These are phyloP conservation scores for Epinephelus moara DNA, from an alignment of 2,113 vertebrate species.

Conservation along the genomic window DNA sequence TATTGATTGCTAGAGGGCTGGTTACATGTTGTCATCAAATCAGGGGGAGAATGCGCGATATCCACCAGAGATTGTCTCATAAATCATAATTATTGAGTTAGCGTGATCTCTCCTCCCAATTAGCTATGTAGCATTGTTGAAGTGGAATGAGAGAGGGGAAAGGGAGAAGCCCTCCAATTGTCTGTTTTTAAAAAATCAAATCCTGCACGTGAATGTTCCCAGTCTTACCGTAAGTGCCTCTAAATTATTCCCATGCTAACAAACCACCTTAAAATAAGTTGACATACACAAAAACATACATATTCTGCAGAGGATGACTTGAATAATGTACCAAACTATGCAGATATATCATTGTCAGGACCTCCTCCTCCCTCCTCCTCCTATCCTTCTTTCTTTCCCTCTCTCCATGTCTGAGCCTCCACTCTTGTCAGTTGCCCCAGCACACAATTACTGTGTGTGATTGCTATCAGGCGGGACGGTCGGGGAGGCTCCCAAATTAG, in stretches of 20 bases:
- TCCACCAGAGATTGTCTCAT: conserved; percentile 86
- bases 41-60: conserved; percentile 79
- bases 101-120: conserved; percentile 88
- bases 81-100: conserved; percentile 94
- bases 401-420: conserved; percentile 71
- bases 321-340: conserved; percentile 81
- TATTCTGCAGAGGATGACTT: conserved; percentile 71
- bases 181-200: conserved; percentile 50
- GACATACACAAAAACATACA: conserved; percentile 57
- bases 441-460: conserved; percentile 99
- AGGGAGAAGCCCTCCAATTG: conserved; percentile 40
- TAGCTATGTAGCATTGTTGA: conserved; percentile 87
- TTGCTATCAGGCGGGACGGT: conserved; percentile 98
- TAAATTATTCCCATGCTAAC: conserved; percentile 49
- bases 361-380: conserved; percentile 54
- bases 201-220: conserved; percentile 8
- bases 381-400: conserved; percentile 83
- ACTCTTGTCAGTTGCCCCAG: conserved; percentile 91
- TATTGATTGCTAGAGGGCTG: conserved; percentile 80
- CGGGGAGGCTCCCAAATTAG: conserved; percentile 98
- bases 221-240: conserved; percentile 19
- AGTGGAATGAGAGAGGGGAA: conserved; percentile 77
- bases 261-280: conserved; percentile 58
- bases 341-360: conserved; percentile 81
- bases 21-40: conserved; percentile 78